Conservation (phyloP, 2,113 vertebrate genomes). For the Circaetus gallicus region DNA sequence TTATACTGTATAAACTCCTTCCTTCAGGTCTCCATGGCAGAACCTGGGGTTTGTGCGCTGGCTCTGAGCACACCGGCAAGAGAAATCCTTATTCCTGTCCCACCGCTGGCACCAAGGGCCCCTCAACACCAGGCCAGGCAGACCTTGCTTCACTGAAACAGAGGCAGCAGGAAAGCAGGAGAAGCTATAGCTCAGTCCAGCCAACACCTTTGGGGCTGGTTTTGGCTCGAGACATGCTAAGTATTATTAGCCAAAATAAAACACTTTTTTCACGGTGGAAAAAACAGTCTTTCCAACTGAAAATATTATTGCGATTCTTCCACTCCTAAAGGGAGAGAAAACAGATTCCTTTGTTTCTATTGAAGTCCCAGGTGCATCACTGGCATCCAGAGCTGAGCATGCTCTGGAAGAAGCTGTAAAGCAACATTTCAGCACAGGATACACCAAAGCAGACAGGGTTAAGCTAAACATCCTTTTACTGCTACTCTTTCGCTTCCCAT, state of each 20-base stretch:
- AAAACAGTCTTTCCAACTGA: not conserved
- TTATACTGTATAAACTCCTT: not conserved
- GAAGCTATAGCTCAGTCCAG: not conserved
- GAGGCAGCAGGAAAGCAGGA: not conserved
- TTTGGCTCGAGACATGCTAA: not conserved
- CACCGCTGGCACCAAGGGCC: accelerated
- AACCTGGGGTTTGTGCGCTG: not conserved
- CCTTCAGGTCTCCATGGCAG: not conserved
- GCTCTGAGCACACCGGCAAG: accelerated
- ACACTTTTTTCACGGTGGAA: not conserved
- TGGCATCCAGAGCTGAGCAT: not conserved
- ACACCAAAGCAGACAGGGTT: constrained; percentile 26
- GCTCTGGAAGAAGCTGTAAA: not conserved
- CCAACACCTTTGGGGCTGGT: not conserved
- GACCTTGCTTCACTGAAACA: not conserved
- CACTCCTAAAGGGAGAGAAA: not conserved
- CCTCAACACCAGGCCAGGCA: not conserved
- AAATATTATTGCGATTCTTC: not conserved
- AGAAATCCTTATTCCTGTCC: not conserved
- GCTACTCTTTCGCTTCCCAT: constrained; percentile 31
- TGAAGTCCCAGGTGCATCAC: not conserved
- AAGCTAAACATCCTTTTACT: constrained; percentile 34
- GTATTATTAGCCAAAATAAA: not conserved
- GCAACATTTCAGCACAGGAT: constrained; percentile 19
- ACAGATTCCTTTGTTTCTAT: not conserved